Evolutionary conservation across 2,797 vertebrate genomes (phyloP), one percentile per base, ranked within the genome.

Genomic region (Periparus ater): DNA sequence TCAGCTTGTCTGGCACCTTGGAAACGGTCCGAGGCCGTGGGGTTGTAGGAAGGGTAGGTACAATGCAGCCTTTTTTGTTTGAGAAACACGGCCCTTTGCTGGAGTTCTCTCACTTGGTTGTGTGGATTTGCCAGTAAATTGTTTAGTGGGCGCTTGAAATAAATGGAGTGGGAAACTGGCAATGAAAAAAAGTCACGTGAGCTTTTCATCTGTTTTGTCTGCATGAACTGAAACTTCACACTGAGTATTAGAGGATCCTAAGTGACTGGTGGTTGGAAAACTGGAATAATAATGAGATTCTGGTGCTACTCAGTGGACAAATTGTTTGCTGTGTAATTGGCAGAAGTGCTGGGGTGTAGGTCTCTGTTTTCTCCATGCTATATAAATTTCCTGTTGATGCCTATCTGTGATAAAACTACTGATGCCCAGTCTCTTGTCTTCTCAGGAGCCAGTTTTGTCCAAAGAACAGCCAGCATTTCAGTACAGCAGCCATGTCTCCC

Each of bases 381-480:
- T 73, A 6, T 87, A 11, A 22, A 38, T 58, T 77, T 85, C 20
- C 12, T 65, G 8, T 47, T 58, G 62, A 13, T 71, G 25, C 11
- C 17, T 48, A 1, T 78, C 54, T 66, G 11, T 50, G 62, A 15
- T 68, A 58, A 61, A 89, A 34, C 1, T 74, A 60, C 72, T 93
- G 68, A 94, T 82, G 34, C 34, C 44, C 34, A 36, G 6, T 91
- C 54, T 95, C 70, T 62, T 51, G n/a, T 88, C 45, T 91, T 66
- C 76, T 19, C 96, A 99, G 99, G 99, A 99, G 94, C 99, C 99
- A 4, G 99, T 99, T 93, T 97, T 99, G 87, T 99, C 99, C 44
- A 99, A 99, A 97, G 99, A 99, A 61, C 99, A 99, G 97, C 99
- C 99, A 2, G 99, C 99, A 2, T 99, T 99, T 97, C 99, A 99